Evolutionary conservation across 2,797 vertebrate genomes (phyloP).

Genomic region (Sebastes hubbsi): DNA sequence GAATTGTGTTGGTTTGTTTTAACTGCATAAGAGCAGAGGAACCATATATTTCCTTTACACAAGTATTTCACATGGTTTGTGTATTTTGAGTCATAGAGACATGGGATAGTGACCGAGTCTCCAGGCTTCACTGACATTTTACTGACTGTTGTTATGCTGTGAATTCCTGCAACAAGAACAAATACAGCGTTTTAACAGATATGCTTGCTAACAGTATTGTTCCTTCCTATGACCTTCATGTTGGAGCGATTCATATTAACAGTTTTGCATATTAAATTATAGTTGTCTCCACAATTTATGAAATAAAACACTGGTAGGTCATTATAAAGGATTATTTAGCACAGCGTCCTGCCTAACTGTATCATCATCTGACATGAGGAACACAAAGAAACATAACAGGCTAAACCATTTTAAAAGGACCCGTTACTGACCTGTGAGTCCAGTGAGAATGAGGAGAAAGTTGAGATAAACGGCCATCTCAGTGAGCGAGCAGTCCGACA

Average conservation of each 20-base stretch:
- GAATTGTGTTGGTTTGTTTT: too few relatives aligned
- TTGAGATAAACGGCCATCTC: not conserved
- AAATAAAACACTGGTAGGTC: not conserved
- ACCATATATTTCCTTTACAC: too few relatives aligned
- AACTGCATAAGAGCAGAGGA: too few relatives aligned
- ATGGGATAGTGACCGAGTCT: conserved; percentile 37
- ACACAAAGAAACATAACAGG: not conserved
- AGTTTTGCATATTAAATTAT: not conserved
- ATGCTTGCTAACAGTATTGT: not conserved
- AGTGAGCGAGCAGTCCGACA: not conserved
- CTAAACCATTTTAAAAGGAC: not conserved
- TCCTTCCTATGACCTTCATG: not conserved
- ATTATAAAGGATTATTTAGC: not conserved
- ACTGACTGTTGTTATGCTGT: not conserved
- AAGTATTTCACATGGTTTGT: not conserved
- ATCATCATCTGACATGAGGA: not conserved
- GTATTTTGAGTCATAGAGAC: not conserved
- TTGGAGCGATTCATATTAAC: accelerated
- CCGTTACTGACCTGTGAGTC: conserved; percentile 5
- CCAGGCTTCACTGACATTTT: not conserved
- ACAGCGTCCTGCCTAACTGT: not conserved
- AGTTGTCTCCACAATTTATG: not conserved
- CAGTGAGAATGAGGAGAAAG: not conserved
- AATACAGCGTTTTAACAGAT: not conserved
- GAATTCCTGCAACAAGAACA: conserved; percentile 29